phyloP scores from a whole-genome alignment of 2,888 invertebrate genomes.

The Antheraea yamamai region DNA sequence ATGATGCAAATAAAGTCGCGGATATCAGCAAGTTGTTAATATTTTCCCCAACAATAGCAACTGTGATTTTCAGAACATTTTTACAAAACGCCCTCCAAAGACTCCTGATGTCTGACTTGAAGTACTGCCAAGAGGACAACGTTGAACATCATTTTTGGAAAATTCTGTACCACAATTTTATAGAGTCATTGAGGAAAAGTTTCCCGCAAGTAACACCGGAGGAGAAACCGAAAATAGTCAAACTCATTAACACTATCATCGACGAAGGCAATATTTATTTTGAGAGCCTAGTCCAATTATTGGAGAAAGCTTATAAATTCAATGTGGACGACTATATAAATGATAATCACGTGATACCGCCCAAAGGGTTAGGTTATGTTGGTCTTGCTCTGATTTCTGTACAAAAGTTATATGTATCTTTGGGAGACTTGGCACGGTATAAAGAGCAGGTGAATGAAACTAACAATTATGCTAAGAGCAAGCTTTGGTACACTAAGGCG shows the following conservation, averaged over 20 bases:
- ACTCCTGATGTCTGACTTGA: conserved; percentile 89
- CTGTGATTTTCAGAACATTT: conserved; percentile 66
- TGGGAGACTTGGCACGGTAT: conserved; percentile 97
- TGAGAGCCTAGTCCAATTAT: conserved; percentile 86
- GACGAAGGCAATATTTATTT: conserved; percentile 92
- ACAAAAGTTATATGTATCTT: conserved; percentile 93
- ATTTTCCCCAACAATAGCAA: too few species aligned
- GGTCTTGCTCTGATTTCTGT: conserved; percentile 91
- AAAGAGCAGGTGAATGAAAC: conserved; percentile 92
- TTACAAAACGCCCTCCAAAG: conserved; percentile 86
- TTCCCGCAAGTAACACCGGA: conserved; percentile 83
- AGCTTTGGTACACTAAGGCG: conserved; percentile 95
- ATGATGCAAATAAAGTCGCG: too few species aligned
- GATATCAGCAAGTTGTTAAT: too few species aligned
- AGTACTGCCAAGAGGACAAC: conserved; percentile 93
- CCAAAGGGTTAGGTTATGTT: conserved; percentile 85
- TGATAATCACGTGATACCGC: conserved; percentile 80
- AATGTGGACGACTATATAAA: conserved; percentile 84
- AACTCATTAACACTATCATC: conserved; percentile 85
- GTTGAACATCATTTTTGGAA: conserved; percentile 96
- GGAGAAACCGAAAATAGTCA: conserved; percentile 84
- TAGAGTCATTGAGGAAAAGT: conserved; percentile 89
- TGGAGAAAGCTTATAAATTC: conserved; percentile 90
- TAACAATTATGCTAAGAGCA: conserved; percentile 87
- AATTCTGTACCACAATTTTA: conserved; percentile 92